Evolutionary conservation across 2,113 vertebrate genomes (phyloP).

Genomic region (Setophaga petechia): DNA sequence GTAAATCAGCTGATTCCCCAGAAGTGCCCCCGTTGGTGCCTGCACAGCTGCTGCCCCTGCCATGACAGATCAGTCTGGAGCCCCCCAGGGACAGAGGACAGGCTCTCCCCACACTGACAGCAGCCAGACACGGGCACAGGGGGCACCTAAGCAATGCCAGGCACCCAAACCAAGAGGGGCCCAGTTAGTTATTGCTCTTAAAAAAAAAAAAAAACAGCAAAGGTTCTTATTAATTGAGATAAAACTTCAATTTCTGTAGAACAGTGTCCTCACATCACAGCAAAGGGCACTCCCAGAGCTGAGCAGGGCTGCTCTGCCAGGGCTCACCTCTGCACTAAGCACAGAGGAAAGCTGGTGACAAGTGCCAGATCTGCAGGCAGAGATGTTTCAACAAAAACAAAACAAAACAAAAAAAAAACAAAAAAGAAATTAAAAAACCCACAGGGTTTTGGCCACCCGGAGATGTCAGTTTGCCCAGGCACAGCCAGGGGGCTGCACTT

Average conservation of each 20-base stretch:
- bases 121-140: not conserved
- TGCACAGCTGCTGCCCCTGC: too few species aligned
- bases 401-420: too few species aligned
- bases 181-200: not conserved
- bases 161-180: not conserved
- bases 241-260: not conserved
- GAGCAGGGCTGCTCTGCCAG: not conserved
- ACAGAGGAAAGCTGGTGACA: fast-evolving
- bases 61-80: not conserved
- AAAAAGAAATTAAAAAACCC: too few species aligned
- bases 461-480: not conserved
- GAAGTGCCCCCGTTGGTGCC: not conserved
- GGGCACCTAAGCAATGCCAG: not conserved
- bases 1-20: not conserved
- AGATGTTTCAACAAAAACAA: not conserved
- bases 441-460: not conserved
- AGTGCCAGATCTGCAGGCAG: not conserved
- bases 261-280: fast-evolving
- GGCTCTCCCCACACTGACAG: too few species aligned
- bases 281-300: not conserved
- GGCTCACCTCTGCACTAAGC: not conserved
- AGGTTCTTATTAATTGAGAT: not conserved
- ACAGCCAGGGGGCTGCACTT: not conserved
- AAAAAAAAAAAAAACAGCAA: not conserved
- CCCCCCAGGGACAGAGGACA: not conserved